Evolutionary conservation across 53 echinoderm and acorn worm genomes (phyloP).

Genomic region (Holothuria scabra): DNA sequence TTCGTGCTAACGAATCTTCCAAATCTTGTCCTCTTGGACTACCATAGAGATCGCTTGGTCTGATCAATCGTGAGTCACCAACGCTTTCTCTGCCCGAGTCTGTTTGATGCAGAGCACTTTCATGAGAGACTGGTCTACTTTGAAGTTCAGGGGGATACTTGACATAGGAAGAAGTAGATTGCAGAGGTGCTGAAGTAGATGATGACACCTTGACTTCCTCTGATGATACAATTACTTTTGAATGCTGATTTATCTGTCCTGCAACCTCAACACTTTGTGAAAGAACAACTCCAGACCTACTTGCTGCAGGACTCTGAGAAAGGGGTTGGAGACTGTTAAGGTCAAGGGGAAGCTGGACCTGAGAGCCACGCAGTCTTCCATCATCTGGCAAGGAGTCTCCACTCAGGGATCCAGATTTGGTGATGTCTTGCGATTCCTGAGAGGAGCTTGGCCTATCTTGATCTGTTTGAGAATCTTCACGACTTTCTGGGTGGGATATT

Average conservation of each 20-base stretch:
- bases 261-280: neutral
- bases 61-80: conserved; percentile 8
- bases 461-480: no score
- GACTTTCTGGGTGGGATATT: no score
- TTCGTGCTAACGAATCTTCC: conserved; percentile 78
- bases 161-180: conserved; percentile 74
- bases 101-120: neutral
- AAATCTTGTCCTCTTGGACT: conserved; percentile 20
- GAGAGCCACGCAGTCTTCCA: conserved; percentile 68
- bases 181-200: neutral
- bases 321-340: conserved; percentile 68
- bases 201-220: neutral
- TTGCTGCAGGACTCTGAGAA: conserved; percentile 32
- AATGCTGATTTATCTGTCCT: neutral
- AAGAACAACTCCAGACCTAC: conserved; percentile 51
- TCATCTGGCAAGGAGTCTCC: conserved; percentile 24
- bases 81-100: conserved; percentile 1
- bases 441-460: neutral
- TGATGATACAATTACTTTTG: neutral
- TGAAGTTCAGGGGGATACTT: conserved; percentile 87
- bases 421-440: conserved; percentile 24
- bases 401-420: conserved; percentile 15
- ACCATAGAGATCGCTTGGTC: conserved; percentile 39
- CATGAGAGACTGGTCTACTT: conserved; percentile 53
- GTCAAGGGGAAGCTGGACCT: conserved; percentile 83